These are phyloP conservation scores for Phenganax marumi DNA, from an alignment of 92 coral and sea anemone genomes.

Conservation along the genomic window DNA sequence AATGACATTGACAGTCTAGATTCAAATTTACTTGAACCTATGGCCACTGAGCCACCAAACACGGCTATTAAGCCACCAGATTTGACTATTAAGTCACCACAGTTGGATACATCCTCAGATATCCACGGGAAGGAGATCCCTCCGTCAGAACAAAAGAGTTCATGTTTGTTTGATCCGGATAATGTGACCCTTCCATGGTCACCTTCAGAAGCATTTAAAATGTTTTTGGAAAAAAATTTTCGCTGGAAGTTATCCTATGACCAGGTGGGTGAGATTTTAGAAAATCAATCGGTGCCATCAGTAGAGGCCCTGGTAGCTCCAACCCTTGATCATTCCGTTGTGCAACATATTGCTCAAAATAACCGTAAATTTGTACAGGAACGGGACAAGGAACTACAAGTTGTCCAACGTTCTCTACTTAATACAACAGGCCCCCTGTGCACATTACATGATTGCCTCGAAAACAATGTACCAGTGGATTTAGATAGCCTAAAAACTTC, in stretches of 20 bases:
- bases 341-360: constrained; percentile 46
- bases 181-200: not conserved
- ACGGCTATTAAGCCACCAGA: constrained; percentile 16
- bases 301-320: constrained; percentile 46
- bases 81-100: not conserved
- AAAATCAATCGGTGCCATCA: constrained; percentile 38
- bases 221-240: constrained; percentile 53
- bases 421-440: constrained; percentile 51
- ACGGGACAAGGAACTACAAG: constrained; percentile 49
- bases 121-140: not conserved
- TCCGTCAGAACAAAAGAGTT: not conserved
- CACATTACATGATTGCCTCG: constrained; percentile 42
- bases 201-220: not conserved
- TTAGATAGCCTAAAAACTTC: not conserved
- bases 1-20: not conserved
- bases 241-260: constrained; percentile 50
- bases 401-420: constrained; percentile 53
- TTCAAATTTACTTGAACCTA: not conserved
- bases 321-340: constrained; percentile 39
- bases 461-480: not conserved
- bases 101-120: not conserved
- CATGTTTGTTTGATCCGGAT: not conserved
- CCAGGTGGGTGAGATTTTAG: constrained; percentile 53
- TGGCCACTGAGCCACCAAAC: constrained; percentile 22
- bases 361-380: constrained; percentile 34